These are phyloP conservation scores for Urophycis tenuis DNA, from an alignment of 2,797 vertebrate species.

Conservation along the genomic window DNA sequence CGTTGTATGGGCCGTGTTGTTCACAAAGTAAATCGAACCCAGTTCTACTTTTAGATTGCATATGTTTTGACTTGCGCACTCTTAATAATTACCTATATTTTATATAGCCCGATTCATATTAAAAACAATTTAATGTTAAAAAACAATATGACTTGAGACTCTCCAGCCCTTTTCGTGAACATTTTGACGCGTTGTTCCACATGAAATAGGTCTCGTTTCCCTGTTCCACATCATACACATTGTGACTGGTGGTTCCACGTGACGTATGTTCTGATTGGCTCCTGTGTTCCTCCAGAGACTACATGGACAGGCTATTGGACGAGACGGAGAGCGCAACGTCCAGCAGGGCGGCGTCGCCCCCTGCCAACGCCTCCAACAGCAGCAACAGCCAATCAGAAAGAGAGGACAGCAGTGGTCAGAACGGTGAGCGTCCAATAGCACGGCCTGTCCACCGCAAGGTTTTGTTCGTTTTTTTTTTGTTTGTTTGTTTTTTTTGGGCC, in stretches of 20 bases:
- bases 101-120: too few species aligned
- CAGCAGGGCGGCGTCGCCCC: constrained; percentile 81
- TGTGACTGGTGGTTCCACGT: not conserved
- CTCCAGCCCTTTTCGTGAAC: too few species aligned
- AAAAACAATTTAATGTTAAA: too few species aligned
- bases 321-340: constrained; percentile 88
- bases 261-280: not conserved
- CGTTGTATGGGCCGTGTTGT: not conserved
- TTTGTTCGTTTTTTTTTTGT: not conserved
- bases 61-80: not conserved
- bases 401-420: constrained; percentile 83
- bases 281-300: constrained; percentile 74
- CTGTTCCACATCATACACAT: not conserved
- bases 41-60: not conserved
- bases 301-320: constrained; percentile 90
- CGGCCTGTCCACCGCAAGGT: not conserved
- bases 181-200: too few species aligned
- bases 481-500: not conserved
- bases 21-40: not conserved
- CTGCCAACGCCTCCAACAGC: constrained; percentile 83
- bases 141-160: too few species aligned
- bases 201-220: not conserved
- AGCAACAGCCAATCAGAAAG: constrained; percentile 84
- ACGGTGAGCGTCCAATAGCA: constrained; percentile 69
- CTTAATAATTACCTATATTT: too few species aligned